phyloP scores from a whole-genome alignment of 2,888 invertebrate genomes.

The Gandaritis pyraliata region DNA sequence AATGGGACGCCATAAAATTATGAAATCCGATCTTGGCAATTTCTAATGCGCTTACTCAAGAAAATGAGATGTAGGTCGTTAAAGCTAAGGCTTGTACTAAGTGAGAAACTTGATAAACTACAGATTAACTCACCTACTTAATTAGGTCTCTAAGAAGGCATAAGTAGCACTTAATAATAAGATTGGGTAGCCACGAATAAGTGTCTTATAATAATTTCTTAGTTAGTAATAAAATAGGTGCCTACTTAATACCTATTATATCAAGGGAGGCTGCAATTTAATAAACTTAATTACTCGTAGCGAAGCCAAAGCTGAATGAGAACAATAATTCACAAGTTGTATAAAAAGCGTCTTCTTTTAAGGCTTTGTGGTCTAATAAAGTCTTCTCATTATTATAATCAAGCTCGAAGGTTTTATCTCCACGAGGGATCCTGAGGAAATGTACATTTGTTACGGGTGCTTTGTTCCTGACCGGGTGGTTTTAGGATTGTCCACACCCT shows the following conservation, averaged over 20 bases:
- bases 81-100: conserved; percentile 1
- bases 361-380: conserved; percentile 32
- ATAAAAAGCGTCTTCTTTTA: conserved; percentile 32
- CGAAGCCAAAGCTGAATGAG: conserved; percentile 22
- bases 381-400: conserved; percentile 41
- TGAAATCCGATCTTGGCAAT: conserved; percentile 19
- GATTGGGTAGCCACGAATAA: too few species aligned
- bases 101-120: too few species aligned
- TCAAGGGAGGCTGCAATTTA: background rate
- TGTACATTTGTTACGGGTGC: conserved; percentile 31
- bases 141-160: too few species aligned
- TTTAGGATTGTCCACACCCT: background rate
- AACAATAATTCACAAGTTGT: conserved; percentile 33
- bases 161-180: too few species aligned
- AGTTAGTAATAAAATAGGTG: too few species aligned
- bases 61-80: background rate
- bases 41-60: conserved; percentile 16
- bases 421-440: conserved; percentile 26
- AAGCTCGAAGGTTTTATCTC: conserved; percentile 36
- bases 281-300: conserved; percentile 25
- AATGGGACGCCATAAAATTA: conserved; percentile 29
- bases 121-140: too few species aligned
- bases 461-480: conserved; percentile 27
- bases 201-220: too few species aligned
- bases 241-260: too few species aligned